Evolutionary conservation across 2,113 vertebrate genomes (phyloP).

Genomic region (Rhinichthys klamathensis): DNA sequence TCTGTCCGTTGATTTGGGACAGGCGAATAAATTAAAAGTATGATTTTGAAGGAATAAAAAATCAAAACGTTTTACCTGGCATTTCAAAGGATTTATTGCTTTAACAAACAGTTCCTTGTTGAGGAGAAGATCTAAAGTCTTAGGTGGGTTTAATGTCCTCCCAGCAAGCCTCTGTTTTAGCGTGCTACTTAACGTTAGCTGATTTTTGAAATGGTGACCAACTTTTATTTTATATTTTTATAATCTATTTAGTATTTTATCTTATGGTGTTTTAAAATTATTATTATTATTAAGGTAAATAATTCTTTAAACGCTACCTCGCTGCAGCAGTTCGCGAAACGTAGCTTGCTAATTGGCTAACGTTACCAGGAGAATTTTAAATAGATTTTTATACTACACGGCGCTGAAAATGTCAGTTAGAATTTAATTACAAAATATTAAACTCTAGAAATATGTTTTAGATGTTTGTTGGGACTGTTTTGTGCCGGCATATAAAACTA

Average conservation of each 20-base stretch:
- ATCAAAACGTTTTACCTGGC: constrained; percentile 16
- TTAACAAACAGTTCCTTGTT: constrained; percentile 31
- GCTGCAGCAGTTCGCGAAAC: not conserved
- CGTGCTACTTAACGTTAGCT: not conserved
- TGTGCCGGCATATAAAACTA: not conserved
- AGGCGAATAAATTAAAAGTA: constrained; percentile 49
- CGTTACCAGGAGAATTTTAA: not conserved
- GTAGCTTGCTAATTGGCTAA: constrained; percentile 20
- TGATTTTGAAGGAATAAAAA: constrained; percentile 62
- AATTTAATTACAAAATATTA: not conserved
- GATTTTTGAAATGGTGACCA: not conserved
- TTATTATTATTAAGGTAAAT: not conserved
- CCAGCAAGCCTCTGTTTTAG: constrained; percentile 39
- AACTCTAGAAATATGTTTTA: not conserved
- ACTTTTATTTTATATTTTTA: not conserved
- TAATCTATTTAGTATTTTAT: not conserved
- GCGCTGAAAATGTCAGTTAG: too few relatives aligned
- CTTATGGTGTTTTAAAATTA: not conserved
- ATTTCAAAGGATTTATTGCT: constrained; percentile 29
- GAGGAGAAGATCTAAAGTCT: constrained; percentile 46
- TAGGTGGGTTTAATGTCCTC: constrained; percentile 53
- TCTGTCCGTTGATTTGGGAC: constrained; percentile 62
- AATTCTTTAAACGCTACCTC: not conserved
- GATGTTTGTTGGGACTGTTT: not conserved
- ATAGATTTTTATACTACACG: not conserved